phyloP scores from a whole-genome alignment of 2,113 vertebrate genomes.

The Sorex araneus region DNA sequence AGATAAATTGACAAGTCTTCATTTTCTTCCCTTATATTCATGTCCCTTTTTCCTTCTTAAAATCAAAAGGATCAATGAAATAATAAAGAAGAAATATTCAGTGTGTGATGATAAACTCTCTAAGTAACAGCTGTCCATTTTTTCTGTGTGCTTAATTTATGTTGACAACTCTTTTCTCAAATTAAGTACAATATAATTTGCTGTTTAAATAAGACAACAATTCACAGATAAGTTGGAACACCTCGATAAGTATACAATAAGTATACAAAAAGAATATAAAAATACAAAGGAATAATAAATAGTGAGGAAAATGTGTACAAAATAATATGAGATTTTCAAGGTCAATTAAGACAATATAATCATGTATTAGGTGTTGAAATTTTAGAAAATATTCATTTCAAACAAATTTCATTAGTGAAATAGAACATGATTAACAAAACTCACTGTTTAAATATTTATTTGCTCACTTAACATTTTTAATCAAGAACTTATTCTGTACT shows the following conservation, averaged over 20 bases:
- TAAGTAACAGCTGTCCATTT: constrained; percentile 15
- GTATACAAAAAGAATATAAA: constrained; percentile 4
- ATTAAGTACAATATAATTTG: constrained; percentile 29
- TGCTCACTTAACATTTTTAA: constrained; percentile 35
- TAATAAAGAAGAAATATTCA: constrained; percentile 29
- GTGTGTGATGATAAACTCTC: not conserved
- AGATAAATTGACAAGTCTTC: constrained; percentile 5
- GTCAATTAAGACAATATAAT: constrained; percentile 1
- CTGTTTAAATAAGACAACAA: constrained; percentile 12
- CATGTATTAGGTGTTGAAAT: not conserved
- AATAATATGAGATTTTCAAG: constrained; percentile 15
- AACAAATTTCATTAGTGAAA: not conserved
- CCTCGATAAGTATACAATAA: too few species aligned
- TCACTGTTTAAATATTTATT: constrained; percentile 39
- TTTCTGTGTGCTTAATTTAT: not conserved
- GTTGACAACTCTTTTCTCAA: not conserved
- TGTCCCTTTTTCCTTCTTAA: not conserved
- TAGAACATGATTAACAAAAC: constrained; percentile 47
- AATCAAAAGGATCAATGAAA: constrained; percentile 32
- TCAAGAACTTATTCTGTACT: constrained; percentile 35
- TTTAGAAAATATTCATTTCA: constrained; percentile 44
- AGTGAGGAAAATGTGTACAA: not conserved
- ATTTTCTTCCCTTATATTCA: not conserved
- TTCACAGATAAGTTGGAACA: not conserved
- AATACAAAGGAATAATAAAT: not conserved